phyloP scores from a whole-genome alignment of 2,113 vertebrate species.

The Gymnobelideus leadbeateri region DNA sequence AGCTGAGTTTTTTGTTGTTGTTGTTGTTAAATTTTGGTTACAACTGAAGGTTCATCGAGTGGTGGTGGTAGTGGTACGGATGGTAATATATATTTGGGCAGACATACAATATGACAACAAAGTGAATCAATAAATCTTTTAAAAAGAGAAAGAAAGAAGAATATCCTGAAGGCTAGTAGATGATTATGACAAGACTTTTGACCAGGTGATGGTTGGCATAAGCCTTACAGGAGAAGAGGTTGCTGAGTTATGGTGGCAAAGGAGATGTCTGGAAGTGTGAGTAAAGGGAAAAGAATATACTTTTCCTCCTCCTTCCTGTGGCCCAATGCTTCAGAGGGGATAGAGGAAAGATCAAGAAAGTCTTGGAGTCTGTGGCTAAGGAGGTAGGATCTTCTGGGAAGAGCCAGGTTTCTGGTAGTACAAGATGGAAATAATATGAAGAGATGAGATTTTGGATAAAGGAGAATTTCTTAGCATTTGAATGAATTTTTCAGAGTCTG shows the following conservation, averaged over 20 bases:
- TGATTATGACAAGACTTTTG: neutral
- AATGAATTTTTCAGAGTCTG: neutral
- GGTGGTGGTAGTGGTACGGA: neutral
- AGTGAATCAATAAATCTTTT: neutral
- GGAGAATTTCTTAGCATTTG: neutral
- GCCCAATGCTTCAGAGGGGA: neutral
- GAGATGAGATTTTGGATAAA: neutral
- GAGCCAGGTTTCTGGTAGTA: neutral
- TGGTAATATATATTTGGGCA: too few relatives aligned
- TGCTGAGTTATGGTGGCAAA: neutral
- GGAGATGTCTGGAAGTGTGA: neutral
- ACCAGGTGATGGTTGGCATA: neutral
- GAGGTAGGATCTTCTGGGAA: neutral
- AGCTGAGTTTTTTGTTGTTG: too few relatives aligned
- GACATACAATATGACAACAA: neutral
- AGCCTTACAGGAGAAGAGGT: neutral
- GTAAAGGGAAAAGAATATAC: neutral
- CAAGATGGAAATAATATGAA: neutral
- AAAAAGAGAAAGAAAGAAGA: neutral
- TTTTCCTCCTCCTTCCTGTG: neutral
- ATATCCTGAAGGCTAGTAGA: neutral
- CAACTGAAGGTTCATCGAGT: neutral
- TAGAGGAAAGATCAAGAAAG: neutral
- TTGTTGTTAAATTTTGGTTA: neutral
- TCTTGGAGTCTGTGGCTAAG: neutral